A percentile compares a stretch with the other conserved stretches of the same genome.
Evolutionary conservation across 1,140 invertebrate genomes (phyloP).

Genomic region (Cyphomyrmex costatus): DNA sequence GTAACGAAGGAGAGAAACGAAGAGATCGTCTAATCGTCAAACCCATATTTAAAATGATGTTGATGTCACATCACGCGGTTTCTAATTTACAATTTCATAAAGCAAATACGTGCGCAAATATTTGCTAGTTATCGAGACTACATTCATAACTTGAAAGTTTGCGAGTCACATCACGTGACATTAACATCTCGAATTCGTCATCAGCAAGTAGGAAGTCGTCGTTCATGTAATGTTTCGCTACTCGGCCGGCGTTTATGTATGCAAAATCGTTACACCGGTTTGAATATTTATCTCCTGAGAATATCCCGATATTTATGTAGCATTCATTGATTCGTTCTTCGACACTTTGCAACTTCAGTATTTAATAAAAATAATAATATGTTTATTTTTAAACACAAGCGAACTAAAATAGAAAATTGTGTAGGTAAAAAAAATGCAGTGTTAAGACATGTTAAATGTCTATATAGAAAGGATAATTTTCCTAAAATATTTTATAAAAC

Average conservation of each 20-base stretch:
- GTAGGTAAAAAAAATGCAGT: not conserved
- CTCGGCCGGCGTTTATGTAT: not conserved
- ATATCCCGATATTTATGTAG: not conserved
- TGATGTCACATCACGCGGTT: not conserved
- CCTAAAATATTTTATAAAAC: too few relatives aligned
- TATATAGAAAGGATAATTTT: too few relatives aligned
- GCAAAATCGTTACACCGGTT: not conserved
- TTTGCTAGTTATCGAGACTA: not conserved
- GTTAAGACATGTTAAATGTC: not conserved
- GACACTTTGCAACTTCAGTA: not conserved
- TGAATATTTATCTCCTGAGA: slow-evolving; percentile 13
- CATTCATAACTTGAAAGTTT: not conserved
- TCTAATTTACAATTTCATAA: slow-evolving; percentile 7
- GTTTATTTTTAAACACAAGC: not conserved
- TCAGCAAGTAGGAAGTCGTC: not conserved
- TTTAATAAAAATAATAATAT: not conserved
- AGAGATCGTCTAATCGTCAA: not conserved
- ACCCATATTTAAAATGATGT: not conserved
- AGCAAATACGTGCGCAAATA: not conserved
- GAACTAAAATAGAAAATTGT: not conserved
- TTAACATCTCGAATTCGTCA: not conserved
- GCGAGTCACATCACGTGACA: not conserved
- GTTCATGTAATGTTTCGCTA: not conserved
- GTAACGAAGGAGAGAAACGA: not conserved
- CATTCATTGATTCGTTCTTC: not conserved